phyloP scores from a whole-genome alignment of 2,113 vertebrate species.

The Eidolon helvum region DNA sequence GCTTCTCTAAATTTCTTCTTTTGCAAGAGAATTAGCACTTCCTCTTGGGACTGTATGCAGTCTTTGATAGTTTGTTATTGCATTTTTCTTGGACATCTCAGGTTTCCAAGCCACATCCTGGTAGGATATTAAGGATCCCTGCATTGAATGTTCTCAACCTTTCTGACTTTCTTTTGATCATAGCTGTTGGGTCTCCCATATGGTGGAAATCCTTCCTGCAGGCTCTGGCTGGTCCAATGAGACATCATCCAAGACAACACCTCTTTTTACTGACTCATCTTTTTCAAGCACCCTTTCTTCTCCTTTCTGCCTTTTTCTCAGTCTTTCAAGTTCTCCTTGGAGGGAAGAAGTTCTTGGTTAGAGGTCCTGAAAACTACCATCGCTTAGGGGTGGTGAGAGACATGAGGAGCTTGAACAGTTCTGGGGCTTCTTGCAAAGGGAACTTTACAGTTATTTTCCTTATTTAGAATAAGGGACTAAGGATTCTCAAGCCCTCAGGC shows the following conservation, averaged over 20 bases:
- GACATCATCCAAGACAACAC: neutral
- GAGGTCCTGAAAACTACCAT: neutral
- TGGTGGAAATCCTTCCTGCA: neutral
- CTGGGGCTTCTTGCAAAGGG: neutral
- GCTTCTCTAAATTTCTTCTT: neutral
- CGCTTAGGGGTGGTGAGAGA: neutral
- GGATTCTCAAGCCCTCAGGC: neutral
- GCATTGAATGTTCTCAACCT: neutral
- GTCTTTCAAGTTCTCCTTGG: neutral
- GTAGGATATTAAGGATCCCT: neutral
- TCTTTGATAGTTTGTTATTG: neutral
- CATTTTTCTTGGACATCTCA: neutral
- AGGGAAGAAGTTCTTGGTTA: neutral
- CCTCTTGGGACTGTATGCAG: neutral
- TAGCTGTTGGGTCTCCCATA: neutral
- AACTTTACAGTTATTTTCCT: neutral
- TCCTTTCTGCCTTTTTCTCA: neutral
- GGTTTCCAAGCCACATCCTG: neutral
- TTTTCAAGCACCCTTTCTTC: neutral
- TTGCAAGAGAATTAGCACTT: neutral
- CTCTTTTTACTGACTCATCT: neutral
- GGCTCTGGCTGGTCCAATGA: neutral
- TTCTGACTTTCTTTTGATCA: neutral
- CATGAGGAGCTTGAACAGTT: neutral
- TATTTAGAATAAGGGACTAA: neutral